Percentiles rank a stretch among this genome's conserved stretches.
These are phyloP conservation scores for Drosophila bunnanda DNA, from an alignment of 2,888 invertebrate genomes.

Conservation along the genomic window DNA sequence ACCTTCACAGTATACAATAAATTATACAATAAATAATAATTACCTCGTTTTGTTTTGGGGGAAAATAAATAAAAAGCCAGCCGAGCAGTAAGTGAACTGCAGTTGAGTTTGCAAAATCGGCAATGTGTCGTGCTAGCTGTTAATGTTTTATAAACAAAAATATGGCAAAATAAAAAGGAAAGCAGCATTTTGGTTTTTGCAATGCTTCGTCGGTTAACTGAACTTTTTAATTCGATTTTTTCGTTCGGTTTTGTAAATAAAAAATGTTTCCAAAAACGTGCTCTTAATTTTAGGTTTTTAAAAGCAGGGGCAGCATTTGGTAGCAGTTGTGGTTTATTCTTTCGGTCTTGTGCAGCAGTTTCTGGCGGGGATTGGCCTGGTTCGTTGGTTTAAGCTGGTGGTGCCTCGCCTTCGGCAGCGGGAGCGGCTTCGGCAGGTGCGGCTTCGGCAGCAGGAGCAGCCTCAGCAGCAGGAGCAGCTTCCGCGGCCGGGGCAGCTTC, in stretches of 20 bases:
- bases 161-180: constrained; percentile 43
- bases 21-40: constrained; percentile 36
- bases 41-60: constrained; percentile 39
- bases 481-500: constrained; percentile 59
- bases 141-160: constrained; percentile 50
- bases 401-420: constrained; percentile 40
- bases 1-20: constrained; percentile 26
- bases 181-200: constrained; percentile 58
- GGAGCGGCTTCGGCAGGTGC: constrained; percentile 68
- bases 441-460: constrained; percentile 58
- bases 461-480: constrained; percentile 39
- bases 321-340: constrained; percentile 59
- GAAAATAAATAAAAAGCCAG: constrained; percentile 34
- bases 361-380: constrained; percentile 23
- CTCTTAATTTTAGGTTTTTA: constrained; percentile 47
- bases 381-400: constrained; percentile 40
- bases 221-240: constrained; percentile 55
- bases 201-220: constrained; percentile 59
- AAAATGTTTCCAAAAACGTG: constrained; percentile 50
- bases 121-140: constrained; percentile 61
- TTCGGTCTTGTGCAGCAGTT: constrained; percentile 44
- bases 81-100: constrained; percentile 15
- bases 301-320: constrained; percentile 70
- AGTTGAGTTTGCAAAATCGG: constrained; percentile 30
- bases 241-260: constrained; percentile 13